These are phyloP conservation scores for Clarias platycephalus DNA, from an alignment of 2,797 vertebrate species.

Conservation along the genomic window DNA sequence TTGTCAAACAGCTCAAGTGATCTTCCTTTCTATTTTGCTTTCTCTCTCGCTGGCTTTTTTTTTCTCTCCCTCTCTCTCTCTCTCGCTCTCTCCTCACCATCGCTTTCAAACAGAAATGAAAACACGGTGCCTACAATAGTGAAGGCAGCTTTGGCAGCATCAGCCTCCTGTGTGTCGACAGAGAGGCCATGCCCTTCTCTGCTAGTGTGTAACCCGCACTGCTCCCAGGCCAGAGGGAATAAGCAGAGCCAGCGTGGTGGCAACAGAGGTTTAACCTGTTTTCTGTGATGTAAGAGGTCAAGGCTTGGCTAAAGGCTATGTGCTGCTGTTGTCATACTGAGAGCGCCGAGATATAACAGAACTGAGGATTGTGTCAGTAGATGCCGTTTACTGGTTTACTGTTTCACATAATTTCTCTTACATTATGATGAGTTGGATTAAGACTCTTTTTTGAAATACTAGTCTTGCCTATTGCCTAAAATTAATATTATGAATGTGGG, in stretches of 20 bases:
- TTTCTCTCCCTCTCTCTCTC: not conserved
- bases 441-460: not conserved
- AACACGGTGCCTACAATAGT: conserved; percentile 39
- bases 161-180: conserved; percentile 44
- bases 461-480: not conserved
- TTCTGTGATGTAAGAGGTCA: conserved; percentile 21
- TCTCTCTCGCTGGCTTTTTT: conserved; percentile 46
- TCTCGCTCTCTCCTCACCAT: conserved; percentile 52
- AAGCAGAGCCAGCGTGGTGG: not conserved
- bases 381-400: not conserved
- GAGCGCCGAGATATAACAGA: not conserved
- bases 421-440: not conserved
- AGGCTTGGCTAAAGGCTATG: conserved; percentile 17
- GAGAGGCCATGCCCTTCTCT: conserved; percentile 32
- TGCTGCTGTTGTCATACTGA: conserved; percentile 13
- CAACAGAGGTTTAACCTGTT: conserved; percentile 19
- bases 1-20: conserved; percentile 75
- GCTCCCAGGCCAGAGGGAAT: conserved; percentile 34
- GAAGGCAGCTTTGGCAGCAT: conserved; percentile 37
- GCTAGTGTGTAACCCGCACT: conserved; percentile 15
- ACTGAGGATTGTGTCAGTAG: not conserved
- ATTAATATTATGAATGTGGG: not conserved
- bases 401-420: not conserved
- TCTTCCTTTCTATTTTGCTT: conserved; percentile 46
- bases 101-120: conserved; percentile 56